Percentiles rank a stretch among this genome's conserved stretches.
Conservation (phyloP, 1,140 invertebrate species). For the Choristoneura fumiferana region DNA sequence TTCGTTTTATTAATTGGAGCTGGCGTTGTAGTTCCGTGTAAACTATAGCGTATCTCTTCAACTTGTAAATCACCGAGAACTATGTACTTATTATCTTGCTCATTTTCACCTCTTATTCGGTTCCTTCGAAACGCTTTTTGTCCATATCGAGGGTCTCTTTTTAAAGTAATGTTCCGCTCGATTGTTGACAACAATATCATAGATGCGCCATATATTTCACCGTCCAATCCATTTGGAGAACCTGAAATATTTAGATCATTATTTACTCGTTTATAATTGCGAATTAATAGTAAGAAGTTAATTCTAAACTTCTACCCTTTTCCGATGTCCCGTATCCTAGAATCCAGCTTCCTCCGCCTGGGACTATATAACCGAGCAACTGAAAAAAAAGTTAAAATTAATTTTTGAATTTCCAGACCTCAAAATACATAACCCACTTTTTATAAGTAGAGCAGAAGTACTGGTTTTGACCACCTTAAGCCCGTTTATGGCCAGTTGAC, state of each 20-base stretch:
- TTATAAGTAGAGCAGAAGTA: too few relatives aligned
- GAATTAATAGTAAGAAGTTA: too few relatives aligned
- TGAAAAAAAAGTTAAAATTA: conserved; percentile 71
- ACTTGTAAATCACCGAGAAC: conserved; percentile 43
- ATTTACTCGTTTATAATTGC: too few relatives aligned
- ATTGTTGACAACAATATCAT: conserved; percentile 81
- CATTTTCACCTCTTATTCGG: conserved; percentile 34
- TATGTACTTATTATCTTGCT: conserved; percentile 44
- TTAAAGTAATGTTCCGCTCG: conserved; percentile 60
- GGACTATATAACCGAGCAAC: conserved; percentile 76
- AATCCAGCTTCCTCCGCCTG: conserved; percentile 81
- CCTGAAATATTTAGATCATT: conserved; percentile 44
- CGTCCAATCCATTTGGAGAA: conserved; percentile 82
- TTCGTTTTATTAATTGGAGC: conserved; percentile 27
- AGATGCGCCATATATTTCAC: conserved; percentile 83
- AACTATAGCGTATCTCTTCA: conserved; percentile 34
- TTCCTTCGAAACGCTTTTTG: conserved; percentile 55
- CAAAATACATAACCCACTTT: too few relatives aligned
- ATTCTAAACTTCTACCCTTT: conserved; percentile 72
- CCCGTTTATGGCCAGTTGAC: too few relatives aligned
- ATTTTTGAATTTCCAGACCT: too few relatives aligned
- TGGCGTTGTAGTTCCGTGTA: conserved; percentile 25
- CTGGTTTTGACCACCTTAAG: too few relatives aligned
- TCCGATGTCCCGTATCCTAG: conserved; percentile 84
- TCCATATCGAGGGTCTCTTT: conserved; percentile 40